Evolutionary conservation across 1,140 invertebrate genomes (phyloP).

Genomic region (Calliopsis andreniformis): DNA sequence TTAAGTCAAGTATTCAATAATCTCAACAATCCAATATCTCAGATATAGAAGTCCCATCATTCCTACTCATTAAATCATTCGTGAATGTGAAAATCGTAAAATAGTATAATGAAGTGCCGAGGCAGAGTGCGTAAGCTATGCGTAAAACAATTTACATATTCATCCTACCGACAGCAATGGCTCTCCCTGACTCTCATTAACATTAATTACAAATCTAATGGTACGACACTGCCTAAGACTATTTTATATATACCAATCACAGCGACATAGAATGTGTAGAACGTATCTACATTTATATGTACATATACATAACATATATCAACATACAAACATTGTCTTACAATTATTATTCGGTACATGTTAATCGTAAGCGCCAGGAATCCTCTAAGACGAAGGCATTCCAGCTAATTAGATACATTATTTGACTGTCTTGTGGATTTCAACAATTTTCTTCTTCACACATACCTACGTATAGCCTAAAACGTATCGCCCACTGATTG

Average conservation of each 20-base stretch:
- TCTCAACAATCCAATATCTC: not conserved
- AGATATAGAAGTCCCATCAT: no score
- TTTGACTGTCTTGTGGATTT: constrained; percentile 10
- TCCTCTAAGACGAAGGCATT: not conserved
- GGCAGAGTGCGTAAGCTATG: not conserved
- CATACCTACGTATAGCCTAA: constrained; percentile 26
- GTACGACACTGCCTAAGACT: constrained; percentile 60
- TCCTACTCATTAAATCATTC: no score
- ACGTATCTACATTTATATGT: constrained; percentile 50
- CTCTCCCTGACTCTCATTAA: constrained; percentile 48
- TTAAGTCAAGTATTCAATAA: no score
- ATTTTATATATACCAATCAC: constrained; percentile 66
- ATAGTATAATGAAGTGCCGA: not conserved
- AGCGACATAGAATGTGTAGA: constrained; percentile 62
- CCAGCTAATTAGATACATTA: not conserved
- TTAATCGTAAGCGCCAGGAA: not conserved
- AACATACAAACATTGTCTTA: constrained; percentile 68
- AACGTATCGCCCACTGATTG: constrained; percentile 70
- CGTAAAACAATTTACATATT: not conserved
- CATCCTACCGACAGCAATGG: constrained; percentile 20
- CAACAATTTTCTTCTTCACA: constrained; percentile 3
- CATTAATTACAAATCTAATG: constrained; percentile 54
- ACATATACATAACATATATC: constrained; percentile 49
- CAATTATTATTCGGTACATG: constrained; percentile 26
- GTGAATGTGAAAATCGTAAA: not conserved